These are phyloP conservation scores for Nephotettix cincticeps DNA, from an alignment of 1,140 invertebrate genomes.

Conservation along the genomic window DNA sequence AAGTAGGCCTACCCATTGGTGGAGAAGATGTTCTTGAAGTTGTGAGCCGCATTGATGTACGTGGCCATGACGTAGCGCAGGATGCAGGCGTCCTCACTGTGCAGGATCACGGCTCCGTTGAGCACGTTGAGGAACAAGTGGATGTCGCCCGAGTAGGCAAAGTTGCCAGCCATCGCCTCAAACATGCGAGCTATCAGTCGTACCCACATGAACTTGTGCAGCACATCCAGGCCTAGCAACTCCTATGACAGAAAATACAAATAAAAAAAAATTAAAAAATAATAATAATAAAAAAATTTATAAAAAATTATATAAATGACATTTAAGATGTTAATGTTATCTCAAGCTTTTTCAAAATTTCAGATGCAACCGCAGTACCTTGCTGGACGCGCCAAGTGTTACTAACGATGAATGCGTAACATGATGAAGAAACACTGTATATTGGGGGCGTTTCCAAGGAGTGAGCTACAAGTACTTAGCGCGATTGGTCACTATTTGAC, in stretches of 20 bases:
- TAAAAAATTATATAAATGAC: too few species aligned
- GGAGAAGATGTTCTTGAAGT: slow-evolving; percentile 99
- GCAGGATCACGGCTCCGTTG: slow-evolving; percentile 94
- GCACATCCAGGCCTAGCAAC: slow-evolving; percentile 88
- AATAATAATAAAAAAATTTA: too few species aligned
- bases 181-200: slow-evolving; percentile 96
- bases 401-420: too few species aligned
- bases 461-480: too few species aligned
- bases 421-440: too few species aligned
- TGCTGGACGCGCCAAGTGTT: too few species aligned
- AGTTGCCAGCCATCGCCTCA: slow-evolving; percentile 97
- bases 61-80: slow-evolving; percentile 94
- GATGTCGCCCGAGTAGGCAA: slow-evolving; percentile 96
- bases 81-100: slow-evolving; percentile 95
- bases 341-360: too few species aligned
- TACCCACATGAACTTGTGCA: slow-evolving; percentile 99
- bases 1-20: slow-evolving; percentile 95
- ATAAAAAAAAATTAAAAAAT: background rate
- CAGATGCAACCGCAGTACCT: too few species aligned
- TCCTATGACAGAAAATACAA: slow-evolving; percentile 56
- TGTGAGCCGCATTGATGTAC: slow-evolving; percentile 95
- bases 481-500: too few species aligned
- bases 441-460: too few species aligned
- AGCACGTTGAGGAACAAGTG: slow-evolving; percentile 97
- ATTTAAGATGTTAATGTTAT: too few species aligned